A percentile compares a stretch with the other conserved stretches of the same genome.
phyloP scores from a whole-genome alignment of 2,797 vertebrate genomes.

The Erpetoichthys calabaricus region DNA sequence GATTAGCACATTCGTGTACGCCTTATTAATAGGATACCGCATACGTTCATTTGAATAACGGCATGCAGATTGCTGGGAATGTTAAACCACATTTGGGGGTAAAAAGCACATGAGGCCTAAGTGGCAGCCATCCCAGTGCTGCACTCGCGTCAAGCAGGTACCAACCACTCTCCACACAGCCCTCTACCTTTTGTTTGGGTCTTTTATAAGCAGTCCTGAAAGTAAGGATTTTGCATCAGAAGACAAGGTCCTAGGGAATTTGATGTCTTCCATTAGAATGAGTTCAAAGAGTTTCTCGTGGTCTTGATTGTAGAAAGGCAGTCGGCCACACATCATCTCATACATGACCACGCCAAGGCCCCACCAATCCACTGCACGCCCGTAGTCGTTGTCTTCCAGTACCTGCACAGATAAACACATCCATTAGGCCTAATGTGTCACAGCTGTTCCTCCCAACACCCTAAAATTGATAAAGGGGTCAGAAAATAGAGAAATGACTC shows the following conservation, averaged over 20 bases:
- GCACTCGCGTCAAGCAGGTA: too few relatives aligned
- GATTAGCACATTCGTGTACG: too few relatives aligned
- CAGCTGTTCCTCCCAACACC: too few relatives aligned
- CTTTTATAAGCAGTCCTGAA: constrained; percentile 91
- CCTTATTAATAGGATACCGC: too few relatives aligned
- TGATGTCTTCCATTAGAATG: constrained; percentile 95
- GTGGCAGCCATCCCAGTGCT: too few relatives aligned
- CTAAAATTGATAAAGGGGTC: too few relatives aligned
- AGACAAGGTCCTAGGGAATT: constrained; percentile 87
- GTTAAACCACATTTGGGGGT: too few relatives aligned
- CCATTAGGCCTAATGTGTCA: too few relatives aligned
- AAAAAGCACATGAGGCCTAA: too few relatives aligned
- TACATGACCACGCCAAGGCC: constrained; percentile 91
- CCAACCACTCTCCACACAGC: neutral
- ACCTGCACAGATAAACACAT: constrained; percentile 44
- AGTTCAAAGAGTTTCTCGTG: constrained; percentile 95
- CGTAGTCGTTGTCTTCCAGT: constrained; percentile 89
- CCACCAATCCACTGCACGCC: constrained; percentile 94
- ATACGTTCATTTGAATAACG: too few relatives aligned
- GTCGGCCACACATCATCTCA: constrained; percentile 92
- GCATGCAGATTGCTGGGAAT: too few relatives aligned
- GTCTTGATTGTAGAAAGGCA: constrained; percentile 95
- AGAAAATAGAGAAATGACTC: too few relatives aligned
- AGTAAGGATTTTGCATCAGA: constrained; percentile 91
- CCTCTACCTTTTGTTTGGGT: constrained; percentile 82